Conservation (phyloP, 2,797 vertebrate species). For the Silurus lanzhouensis region DNA sequence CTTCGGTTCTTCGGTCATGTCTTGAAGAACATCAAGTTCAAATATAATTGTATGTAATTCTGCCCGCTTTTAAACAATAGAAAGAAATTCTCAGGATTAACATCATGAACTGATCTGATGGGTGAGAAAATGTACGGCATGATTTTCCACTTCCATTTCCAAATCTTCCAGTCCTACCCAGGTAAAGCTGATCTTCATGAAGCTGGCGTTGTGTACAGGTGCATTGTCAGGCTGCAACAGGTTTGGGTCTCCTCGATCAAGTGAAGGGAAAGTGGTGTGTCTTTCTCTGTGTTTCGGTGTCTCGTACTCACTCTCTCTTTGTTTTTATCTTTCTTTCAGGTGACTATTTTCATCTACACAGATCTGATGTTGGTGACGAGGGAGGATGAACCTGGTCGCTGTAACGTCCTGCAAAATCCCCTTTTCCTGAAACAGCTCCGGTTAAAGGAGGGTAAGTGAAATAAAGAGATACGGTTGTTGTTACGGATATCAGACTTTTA, state of each 20-base stretch:
- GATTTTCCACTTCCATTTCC: not conserved
- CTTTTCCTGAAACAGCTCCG: conserved; percentile 86
- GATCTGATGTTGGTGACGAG: conserved; percentile 93
- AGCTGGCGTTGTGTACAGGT: no score
- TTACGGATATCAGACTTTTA: not conserved
- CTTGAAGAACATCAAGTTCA: not conserved
- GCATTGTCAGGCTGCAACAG: no score
- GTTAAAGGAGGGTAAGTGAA: conserved; percentile 85
- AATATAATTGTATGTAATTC: not conserved
- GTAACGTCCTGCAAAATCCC: conserved; percentile 91
- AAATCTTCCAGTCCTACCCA: no score
- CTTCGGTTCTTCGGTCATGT: not conserved
- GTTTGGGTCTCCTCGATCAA: no score
- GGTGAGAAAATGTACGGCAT: not conserved
- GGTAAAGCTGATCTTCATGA: no score
- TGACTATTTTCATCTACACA: conserved; percentile 89
- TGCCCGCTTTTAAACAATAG: not conserved
- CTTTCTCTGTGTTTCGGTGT: not conserved
- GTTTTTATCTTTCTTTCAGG: conserved; percentile 66
- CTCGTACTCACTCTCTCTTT: not conserved
- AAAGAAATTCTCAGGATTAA: not conserved
- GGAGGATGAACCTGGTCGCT: conserved; percentile 87
- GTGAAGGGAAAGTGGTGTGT: not conserved
- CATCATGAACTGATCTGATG: not conserved
- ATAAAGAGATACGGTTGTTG: no score